Evolutionary conservation across 2,113 vertebrate species (phyloP), one percentile per base, ranked within the genome.

Genomic region (Passerina amoena): DNA sequence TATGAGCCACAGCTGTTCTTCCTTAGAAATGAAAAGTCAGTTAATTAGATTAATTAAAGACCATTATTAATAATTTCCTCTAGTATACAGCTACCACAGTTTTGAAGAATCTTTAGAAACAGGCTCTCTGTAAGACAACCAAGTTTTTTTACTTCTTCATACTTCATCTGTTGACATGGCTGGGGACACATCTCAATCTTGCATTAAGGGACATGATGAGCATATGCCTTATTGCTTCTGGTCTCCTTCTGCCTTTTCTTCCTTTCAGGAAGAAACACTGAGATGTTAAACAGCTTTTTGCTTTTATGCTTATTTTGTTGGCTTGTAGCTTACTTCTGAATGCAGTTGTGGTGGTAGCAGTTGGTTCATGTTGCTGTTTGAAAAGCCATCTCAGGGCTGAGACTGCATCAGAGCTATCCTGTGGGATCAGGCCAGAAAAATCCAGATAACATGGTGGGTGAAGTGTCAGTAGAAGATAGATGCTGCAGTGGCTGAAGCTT

Each of bases 161-260:
- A 10, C 18, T 64, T 45, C 51, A n/a, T 70, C 45, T 12, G 0
- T 53, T 60, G 47, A 14, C 4, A 1, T 23, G 16, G 33, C 20
- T 51, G 14, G n/a, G 27, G 24, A 61, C 40, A 11, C 2, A 0
- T n/a, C 37, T 71, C 72, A 25, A 7, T 22, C 1, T 11, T n/a
- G 40, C 22, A 2, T 38, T 59, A 30, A 72, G 45, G 20, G n/a
- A 22, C 22, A 2, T 0, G 5, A 33, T 5, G 10, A 86, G 27
- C 23, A 16, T n/a, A 56, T 72, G 33, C 53, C 48, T 84, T 19
- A 1, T 18, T 63, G 9, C 27, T 82, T 56, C 51, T 25, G 33
- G 4, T 47, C 40, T 60, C 21, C 24, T 73, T 28, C 35, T 0
- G 2, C 28, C 33, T 60, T 60, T 54, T 70, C 27, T 50, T 77